Percentiles rank a stretch among this genome's conserved stretches.
Evolutionary conservation across 1,140 invertebrate species (phyloP).

Genomic region (Nymphalis io): DNA sequence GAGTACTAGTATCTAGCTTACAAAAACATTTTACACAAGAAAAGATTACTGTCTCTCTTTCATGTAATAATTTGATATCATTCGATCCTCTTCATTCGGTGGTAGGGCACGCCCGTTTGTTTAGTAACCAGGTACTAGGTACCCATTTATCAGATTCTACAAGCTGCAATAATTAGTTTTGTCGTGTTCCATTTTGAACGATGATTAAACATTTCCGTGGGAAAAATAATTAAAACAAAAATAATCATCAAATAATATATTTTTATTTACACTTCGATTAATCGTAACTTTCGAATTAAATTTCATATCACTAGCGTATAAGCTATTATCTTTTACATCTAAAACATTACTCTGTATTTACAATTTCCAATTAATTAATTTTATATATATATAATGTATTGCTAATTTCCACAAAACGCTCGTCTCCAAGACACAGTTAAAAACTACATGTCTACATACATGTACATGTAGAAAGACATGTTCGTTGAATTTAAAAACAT

Average conservation of each 20-base stretch:
- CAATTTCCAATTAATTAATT: slow-evolving; percentile 44
- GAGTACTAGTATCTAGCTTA: too few relatives aligned
- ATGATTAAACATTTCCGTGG: too few relatives aligned
- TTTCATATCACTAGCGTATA: slow-evolving; percentile 60
- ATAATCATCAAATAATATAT: slow-evolving; percentile 71
- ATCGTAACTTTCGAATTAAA: slow-evolving; percentile 58
- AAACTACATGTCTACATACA: slow-evolving; percentile 6
- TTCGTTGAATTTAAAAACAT: slow-evolving; percentile 3
- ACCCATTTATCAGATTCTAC: too few relatives aligned
- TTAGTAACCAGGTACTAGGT: too few relatives aligned
- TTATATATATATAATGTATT: slow-evolving; percentile 33
- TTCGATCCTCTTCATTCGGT: too few relatives aligned
- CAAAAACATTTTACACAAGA: too few relatives aligned
- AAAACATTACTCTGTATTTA: slow-evolving; percentile 51
- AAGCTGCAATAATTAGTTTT: too few relatives aligned
- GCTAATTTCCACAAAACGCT: slow-evolving; percentile 30
- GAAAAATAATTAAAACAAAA: slow-evolving; percentile 39
- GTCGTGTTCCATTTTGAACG: too few relatives aligned
- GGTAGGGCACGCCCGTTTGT: too few relatives aligned
- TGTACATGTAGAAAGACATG: slow-evolving; percentile 5
- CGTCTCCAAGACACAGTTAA: slow-evolving; percentile 14
- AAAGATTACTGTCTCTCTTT: too few relatives aligned
- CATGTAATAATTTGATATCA: too few relatives aligned
- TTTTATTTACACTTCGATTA: slow-evolving; percentile 75
- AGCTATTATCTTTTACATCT: slow-evolving; percentile 48